Base-by-base conservation (phyloP, 2,888 invertebrate species). In the Mantis religiosa region DNA sequence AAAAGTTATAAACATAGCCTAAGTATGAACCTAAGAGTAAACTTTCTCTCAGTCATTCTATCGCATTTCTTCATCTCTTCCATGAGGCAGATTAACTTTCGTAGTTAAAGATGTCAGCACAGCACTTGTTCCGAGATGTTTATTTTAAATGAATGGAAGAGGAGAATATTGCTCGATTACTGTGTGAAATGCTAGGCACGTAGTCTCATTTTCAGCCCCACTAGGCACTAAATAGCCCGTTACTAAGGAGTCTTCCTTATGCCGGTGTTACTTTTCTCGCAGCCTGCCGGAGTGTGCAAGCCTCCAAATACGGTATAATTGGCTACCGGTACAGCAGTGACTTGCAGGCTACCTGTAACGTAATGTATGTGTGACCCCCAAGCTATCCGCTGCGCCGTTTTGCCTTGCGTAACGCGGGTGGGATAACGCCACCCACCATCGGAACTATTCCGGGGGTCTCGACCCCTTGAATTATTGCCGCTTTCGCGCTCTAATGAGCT, bases 231-330 rank as follows among this genome's bases (percentile, higher is more conserved):
- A 71, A 71, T 71, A 71, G 54, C 25, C 54, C 54, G 54, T 71
- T 71, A 71, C 54, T 84, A 47, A 84, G 41, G 84, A 84, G 41
- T 41, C 41, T 14, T 27, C n/a, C 84, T 84, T 84, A 30, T 84
- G 30, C 84, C 30, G 14, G 84, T 84, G 84, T 28, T 84, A 84
- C 84, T 28, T 28, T n/a, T 54, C 47, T 9, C 27, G 54, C 85
- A 12, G n/a, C 54, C 9, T 9, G 47, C 85, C 25, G 47, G 25
- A 34, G 85, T 85, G 85, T 47, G 27, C 25, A 28, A n/a, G 47
- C 85, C 85, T 71, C 54, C 54, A 85, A 47, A 85, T 85, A 85
- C 27, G 85, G 85, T 47, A 54, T 85, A 85, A 85, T 85, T 85
- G 85, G 47, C 85, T 85, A 85, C 41, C 41, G 41, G 54, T 71